Evolutionary conservation across 2,113 vertebrate species (phyloP).

Genomic region (Zosterops lateralis): DNA sequence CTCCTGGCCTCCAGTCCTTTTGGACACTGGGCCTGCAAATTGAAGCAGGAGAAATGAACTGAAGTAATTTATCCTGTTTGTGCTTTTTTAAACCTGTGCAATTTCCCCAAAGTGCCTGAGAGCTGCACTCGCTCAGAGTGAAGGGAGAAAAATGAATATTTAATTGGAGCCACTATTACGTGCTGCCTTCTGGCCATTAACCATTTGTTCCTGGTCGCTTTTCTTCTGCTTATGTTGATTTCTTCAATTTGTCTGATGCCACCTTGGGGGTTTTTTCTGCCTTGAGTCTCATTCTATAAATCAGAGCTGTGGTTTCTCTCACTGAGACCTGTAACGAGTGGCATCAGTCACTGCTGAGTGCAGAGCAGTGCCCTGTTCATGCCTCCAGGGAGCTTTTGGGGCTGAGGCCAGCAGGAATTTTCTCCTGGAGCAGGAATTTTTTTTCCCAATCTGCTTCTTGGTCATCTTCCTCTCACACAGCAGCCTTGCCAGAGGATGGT

Average conservation of each 20-base stretch:
- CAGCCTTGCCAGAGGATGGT: not conserved
- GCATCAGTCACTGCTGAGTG: not conserved
- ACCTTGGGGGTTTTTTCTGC: not conserved
- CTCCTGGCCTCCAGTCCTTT: not conserved
- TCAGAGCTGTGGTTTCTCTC: not conserved
- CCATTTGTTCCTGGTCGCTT: not conserved
- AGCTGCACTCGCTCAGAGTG: not conserved
- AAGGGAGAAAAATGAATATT: constrained; percentile 53
- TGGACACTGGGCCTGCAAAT: not conserved
- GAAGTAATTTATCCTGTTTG: not conserved
- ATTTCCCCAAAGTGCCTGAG: not conserved
- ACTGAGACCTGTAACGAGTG: not conserved
- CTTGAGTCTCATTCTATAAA: not conserved
- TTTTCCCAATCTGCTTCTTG: not conserved
- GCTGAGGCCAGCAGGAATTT: not conserved
- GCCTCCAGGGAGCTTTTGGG: not conserved
- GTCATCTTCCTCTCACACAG: not conserved
- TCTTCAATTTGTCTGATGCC: not conserved
- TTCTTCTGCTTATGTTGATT: not conserved
- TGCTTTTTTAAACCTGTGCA: not conserved
- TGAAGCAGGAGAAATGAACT: not conserved
- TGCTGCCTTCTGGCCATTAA: not conserved
- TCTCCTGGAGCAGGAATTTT: not conserved
- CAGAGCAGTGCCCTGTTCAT: not conserved
- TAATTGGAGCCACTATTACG: constrained; percentile 7